phyloP scores from a whole-genome alignment of 2,888 invertebrate genomes.

The Heliconius erato region DNA sequence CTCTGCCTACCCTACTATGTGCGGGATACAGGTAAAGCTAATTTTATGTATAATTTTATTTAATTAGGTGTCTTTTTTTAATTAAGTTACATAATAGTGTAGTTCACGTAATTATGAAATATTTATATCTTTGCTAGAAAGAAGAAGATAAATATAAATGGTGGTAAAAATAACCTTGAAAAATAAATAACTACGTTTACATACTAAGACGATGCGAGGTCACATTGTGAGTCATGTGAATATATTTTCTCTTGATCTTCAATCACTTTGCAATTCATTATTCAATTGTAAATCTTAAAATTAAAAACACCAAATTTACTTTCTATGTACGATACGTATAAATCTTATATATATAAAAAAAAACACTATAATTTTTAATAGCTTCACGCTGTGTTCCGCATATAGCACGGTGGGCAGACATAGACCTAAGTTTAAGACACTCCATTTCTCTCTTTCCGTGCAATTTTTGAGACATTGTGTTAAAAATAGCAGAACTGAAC shows the following conservation, averaged over 20 bases:
- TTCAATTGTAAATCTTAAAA: background rate
- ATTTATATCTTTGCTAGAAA: background rate
- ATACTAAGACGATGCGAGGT: background rate
- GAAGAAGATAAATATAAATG: background rate
- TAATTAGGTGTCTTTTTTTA: background rate
- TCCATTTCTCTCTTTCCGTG: background rate
- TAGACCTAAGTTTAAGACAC: too few species aligned
- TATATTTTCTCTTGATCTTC: slow-evolving; percentile 9
- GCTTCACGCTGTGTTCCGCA: background rate
- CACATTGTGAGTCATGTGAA: slow-evolving; percentile 14
- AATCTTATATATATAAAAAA: background rate
- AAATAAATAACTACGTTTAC: slow-evolving; percentile 2
- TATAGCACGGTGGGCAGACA: background rate
- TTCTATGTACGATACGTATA: background rate
- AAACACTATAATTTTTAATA: background rate
- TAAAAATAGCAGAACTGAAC: background rate
- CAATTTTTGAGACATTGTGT: background rate
- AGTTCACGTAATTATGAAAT: background rate
- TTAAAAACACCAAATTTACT: background rate
- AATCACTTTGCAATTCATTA: background rate
- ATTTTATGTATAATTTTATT: too few species aligned
- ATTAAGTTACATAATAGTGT: background rate
- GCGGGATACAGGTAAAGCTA: too few species aligned
- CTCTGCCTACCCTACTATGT: too few species aligned
- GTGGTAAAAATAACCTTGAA: slow-evolving; percentile 1